A percentile compares a stretch with the other conserved stretches of the same genome.
Evolutionary conservation across 1,140 invertebrate genomes (phyloP).

Genomic region (Alviniconcha marisindica): DNA sequence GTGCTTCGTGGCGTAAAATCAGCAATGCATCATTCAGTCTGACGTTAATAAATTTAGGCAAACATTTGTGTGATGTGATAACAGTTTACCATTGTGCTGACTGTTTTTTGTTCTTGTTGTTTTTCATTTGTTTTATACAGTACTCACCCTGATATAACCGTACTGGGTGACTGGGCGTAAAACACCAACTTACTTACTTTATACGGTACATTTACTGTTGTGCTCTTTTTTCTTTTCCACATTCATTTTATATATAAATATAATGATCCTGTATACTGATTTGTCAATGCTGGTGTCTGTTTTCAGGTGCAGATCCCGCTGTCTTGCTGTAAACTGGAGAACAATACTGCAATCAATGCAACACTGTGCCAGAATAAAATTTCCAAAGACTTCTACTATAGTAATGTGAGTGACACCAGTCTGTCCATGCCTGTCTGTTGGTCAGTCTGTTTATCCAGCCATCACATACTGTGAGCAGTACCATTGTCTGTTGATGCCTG

Average conservation of each 20-base stretch:
- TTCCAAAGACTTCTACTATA: conserved; percentile 12
- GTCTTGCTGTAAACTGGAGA: conserved; percentile 31
- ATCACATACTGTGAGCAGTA: not conserved
- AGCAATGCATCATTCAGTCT: too few relatives aligned
- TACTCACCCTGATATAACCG: not conserved
- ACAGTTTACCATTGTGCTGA: too few relatives aligned
- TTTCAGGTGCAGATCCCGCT: conserved; percentile 29
- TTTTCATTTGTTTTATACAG: not conserved
- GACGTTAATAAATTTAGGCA: too few relatives aligned
- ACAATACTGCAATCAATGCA: not conserved
- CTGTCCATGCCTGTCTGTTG: not conserved
- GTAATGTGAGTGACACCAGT: not conserved
- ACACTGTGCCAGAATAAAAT: conserved; percentile 10
- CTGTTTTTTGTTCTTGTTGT: too few relatives aligned
- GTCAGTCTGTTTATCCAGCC: not conserved
- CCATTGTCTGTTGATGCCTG: not conserved
- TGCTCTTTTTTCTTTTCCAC: not conserved
- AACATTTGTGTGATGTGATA: too few relatives aligned
- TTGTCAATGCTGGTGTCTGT: too few relatives aligned
- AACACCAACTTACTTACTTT: not conserved
- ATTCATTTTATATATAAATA: too few relatives aligned
- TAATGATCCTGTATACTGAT: too few relatives aligned
- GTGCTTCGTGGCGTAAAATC: too few relatives aligned
- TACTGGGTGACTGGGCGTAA: not conserved
- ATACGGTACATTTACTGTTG: not conserved